A percentile compares a stretch with the other conserved stretches of the same genome.
Evolutionary conservation across 2,797 vertebrate genomes (phyloP).

Genomic region (Lacerta agilis): DNA sequence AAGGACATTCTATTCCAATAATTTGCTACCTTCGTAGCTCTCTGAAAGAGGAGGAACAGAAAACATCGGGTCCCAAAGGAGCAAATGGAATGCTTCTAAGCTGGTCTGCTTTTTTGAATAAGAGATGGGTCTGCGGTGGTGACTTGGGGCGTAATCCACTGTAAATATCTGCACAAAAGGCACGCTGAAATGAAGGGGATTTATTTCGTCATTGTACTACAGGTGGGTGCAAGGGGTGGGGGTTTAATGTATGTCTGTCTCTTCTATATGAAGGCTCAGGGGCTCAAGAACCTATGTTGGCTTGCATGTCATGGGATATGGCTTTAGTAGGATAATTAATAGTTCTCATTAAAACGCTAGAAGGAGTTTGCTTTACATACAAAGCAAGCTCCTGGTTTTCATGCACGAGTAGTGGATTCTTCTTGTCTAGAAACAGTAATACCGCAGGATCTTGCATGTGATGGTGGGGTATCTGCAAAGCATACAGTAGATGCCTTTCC

Average conservation of each 20-base stretch:
- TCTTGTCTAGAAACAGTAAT: neutral
- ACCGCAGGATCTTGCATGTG: neutral
- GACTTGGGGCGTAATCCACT: neutral
- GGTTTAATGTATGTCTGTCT: too few species aligned
- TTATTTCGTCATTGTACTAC: neutral
- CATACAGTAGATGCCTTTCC: neutral
- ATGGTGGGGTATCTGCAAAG: too few species aligned
- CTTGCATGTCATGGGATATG: neutral
- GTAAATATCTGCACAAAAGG: neutral
- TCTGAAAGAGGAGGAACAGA: neutral
- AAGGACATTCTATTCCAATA: neutral
- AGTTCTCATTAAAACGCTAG: neutral
- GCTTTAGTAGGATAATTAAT: neutral
- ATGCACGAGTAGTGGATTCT: neutral
- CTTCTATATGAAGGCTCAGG: neutral
- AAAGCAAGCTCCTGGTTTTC: neutral
- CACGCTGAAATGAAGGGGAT: neutral
- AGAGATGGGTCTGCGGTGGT: too few species aligned
- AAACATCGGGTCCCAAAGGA: neutral
- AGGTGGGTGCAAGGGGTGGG: too few species aligned
- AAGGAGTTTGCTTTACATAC: neutral
- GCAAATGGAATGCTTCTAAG: neutral
- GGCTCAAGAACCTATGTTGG: neutral
- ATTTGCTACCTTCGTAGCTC: too few species aligned
- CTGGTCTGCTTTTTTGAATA: neutral